phyloP scores from a whole-genome alignment of 2,888 invertebrate species.

The Scaptomyza parva region DNA sequence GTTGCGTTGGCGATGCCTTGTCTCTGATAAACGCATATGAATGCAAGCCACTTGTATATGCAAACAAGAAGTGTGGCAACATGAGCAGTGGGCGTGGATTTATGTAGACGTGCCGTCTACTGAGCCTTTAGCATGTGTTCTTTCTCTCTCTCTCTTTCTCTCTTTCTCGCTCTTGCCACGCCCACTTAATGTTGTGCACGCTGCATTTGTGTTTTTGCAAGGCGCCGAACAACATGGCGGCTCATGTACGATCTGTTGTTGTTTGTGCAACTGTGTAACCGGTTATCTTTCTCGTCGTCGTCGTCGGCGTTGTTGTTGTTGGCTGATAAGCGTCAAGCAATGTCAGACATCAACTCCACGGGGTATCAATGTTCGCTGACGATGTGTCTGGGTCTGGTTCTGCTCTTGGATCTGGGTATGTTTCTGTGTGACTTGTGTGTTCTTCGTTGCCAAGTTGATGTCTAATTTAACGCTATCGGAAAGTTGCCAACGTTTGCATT shows the following conservation, averaged over 20 bases:
- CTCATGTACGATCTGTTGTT: slow-evolving; percentile 17
- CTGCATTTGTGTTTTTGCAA: slow-evolving; percentile 66
- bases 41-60: slow-evolving; percentile 75
- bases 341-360: slow-evolving; percentile 49
- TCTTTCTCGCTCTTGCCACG: slow-evolving; percentile 60
- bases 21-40: slow-evolving; percentile 73
- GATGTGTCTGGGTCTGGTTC: slow-evolving; percentile 9
- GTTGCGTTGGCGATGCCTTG: slow-evolving; percentile 71
- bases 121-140: slow-evolving; percentile 54
- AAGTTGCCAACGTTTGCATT: slow-evolving; percentile 65
- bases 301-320: slow-evolving; percentile 11
- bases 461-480: slow-evolving; percentile 78
- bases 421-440: slow-evolving; percentile 43
- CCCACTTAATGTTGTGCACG: slow-evolving; percentile 66
- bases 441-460: slow-evolving; percentile 70
- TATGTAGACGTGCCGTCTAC: slow-evolving; percentile 34
- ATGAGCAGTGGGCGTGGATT: slow-evolving; percentile 52
- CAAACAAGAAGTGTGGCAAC: slow-evolving; percentile 59
- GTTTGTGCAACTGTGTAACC: slow-evolving; percentile 21
- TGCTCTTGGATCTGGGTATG: too few relatives aligned
- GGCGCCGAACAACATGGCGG: slow-evolving; percentile 66
- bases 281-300: slow-evolving; percentile 2
- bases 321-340: slow-evolving; percentile 62
- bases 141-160: too few relatives aligned
- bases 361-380: slow-evolving; percentile 57